Percentiles rank a stretch among this genome's conserved stretches.
phyloP scores from a whole-genome alignment of 2,888 invertebrate genomes.

The Eubasilissa splendida region DNA sequence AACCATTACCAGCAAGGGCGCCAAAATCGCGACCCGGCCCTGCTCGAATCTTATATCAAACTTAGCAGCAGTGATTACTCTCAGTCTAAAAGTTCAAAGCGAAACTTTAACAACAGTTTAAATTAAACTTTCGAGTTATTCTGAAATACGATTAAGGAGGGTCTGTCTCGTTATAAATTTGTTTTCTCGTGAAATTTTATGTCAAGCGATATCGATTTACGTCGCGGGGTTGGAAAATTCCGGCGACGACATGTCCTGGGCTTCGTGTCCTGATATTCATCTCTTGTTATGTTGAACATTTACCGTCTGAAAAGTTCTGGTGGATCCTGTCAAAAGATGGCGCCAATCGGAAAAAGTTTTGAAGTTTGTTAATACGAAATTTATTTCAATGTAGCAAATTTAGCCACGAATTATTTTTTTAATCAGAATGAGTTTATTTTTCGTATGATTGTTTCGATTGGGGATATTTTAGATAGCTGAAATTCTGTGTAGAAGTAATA shows the following conservation, averaged over 20 bases:
- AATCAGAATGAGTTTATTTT: too few relatives aligned
- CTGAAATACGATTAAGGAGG: conserved; percentile 18
- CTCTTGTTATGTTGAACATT: too few relatives aligned
- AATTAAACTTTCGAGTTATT: conserved; percentile 30
- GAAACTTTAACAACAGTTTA: conserved; percentile 26
- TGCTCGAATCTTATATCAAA: conserved; percentile 12
- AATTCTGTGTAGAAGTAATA: too few relatives aligned
- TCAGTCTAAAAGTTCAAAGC: conserved; percentile 15
- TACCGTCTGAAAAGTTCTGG: too few relatives aligned
- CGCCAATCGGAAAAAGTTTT: too few relatives aligned
- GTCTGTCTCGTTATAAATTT: conserved; percentile 25
- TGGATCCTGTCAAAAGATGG: too few relatives aligned
- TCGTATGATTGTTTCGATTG: too few relatives aligned
- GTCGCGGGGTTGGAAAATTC: not conserved
- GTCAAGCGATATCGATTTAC: conserved; percentile 17
- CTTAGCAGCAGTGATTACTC: conserved; percentile 9
- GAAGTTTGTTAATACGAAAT: too few relatives aligned
- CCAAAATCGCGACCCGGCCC: not conserved
- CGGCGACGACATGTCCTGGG: not conserved
- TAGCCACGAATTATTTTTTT: too few relatives aligned
- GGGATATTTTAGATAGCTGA: too few relatives aligned
- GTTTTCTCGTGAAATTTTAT: conserved; percentile 14
- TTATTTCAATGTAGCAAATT: too few relatives aligned
- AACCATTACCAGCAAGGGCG: not conserved
- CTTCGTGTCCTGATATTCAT: too few relatives aligned